phyloP scores from a whole-genome alignment of 1,140 invertebrate species.

The Tetramorium alpestre region DNA sequence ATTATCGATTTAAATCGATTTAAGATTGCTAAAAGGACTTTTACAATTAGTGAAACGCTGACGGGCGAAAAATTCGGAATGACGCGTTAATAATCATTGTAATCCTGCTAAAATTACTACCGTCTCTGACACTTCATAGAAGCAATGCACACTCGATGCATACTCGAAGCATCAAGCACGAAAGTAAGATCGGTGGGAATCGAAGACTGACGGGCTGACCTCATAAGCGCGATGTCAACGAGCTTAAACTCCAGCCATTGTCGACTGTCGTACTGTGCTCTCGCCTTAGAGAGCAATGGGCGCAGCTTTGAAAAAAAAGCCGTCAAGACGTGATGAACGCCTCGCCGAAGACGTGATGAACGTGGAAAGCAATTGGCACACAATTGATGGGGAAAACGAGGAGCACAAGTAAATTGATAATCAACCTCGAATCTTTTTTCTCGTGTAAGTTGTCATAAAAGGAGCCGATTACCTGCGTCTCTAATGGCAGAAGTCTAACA shows the following conservation, averaged over 20 bases:
- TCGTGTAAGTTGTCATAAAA: neutral
- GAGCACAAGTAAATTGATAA: slow-evolving; percentile 4
- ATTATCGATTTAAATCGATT: neutral
- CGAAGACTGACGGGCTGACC: slow-evolving; percentile 81
- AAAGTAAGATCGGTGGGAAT: slow-evolving; percentile 78
- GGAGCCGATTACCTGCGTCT: neutral
- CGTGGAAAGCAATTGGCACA: slow-evolving; percentile 30
- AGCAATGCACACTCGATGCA: slow-evolving; percentile 38
- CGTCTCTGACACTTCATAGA: slow-evolving; percentile 22
- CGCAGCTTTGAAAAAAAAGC: slow-evolving; percentile 44
- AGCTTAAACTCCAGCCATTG: slow-evolving; percentile 78
- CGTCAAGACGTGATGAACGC: neutral
- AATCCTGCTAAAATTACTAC: slow-evolving; percentile 32
- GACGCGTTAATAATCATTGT: slow-evolving; percentile 36
- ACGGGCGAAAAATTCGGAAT: neutral
- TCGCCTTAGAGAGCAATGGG: neutral
- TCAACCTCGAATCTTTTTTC: slow-evolving; percentile 8
- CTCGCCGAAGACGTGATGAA: slow-evolving; percentile 19
- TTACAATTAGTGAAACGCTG: neutral
- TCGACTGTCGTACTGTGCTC: slow-evolving; percentile 29
- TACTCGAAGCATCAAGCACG: slow-evolving; percentile 27
- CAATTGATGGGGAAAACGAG: slow-evolving; percentile 8
- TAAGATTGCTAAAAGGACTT: neutral
- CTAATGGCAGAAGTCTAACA: neutral
- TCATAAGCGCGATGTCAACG: slow-evolving; percentile 81